These are phyloP conservation scores for Gymnodraco acuticeps DNA, from an alignment of 2,797 vertebrate species.

Conservation along the genomic window DNA sequence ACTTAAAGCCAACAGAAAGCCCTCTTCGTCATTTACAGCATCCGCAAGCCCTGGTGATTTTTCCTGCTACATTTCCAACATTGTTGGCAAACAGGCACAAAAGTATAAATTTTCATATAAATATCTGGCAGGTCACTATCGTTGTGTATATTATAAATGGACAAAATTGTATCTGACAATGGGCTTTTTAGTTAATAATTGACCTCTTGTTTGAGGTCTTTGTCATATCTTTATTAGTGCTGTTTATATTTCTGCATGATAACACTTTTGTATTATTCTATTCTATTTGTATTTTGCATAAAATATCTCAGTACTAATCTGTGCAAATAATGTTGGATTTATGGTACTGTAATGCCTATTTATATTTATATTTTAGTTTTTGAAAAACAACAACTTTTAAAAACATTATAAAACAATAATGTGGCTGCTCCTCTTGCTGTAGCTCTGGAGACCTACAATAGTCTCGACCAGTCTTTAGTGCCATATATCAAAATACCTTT, in stretches of 20 bases:
- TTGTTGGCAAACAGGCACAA: not conserved
- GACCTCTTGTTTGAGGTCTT: slow-evolving; percentile 6
- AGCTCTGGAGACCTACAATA: no score
- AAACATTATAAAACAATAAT: no score
- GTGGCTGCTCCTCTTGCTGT: no score
- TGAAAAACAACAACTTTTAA: no score
- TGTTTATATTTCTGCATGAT: not conserved
- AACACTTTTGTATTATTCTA: not conserved
- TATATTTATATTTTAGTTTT: no score
- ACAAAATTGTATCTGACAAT: not conserved
- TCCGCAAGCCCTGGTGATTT: slow-evolving; percentile 25
- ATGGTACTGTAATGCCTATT: no score
- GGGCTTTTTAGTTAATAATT: not conserved
- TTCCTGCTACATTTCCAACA: not conserved
- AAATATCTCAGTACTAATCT: not conserved
- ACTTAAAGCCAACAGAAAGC: slow-evolving; percentile 46
- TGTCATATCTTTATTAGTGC: not conserved
- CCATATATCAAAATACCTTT: no score
- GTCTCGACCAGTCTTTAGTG: no score
- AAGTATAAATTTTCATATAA: not conserved
- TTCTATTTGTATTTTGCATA: not conserved
- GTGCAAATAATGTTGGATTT: no score
- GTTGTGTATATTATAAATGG: not conserved
- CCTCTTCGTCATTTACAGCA: slow-evolving; percentile 36
- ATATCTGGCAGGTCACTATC: not conserved